Base-by-base conservation (phyloP, 1,140 invertebrate species). In the Littorina saxatilis region DNA sequence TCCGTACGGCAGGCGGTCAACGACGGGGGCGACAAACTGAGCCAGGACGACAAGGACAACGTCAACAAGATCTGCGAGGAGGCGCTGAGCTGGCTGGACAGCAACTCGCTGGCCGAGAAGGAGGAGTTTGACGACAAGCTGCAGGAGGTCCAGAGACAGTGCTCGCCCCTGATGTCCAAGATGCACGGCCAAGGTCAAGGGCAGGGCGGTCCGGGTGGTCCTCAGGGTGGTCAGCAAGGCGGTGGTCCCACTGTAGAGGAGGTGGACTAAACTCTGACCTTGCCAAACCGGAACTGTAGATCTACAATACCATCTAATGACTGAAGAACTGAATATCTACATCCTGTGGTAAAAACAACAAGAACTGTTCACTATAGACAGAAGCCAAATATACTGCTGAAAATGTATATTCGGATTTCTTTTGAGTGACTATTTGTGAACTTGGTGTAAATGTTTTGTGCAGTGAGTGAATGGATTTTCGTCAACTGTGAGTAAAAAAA, bases 31-130 rank as follows among this genome's bases (percentile, higher is more conserved):
- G 70, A 92, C 80, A 95, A 94, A 85, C 88, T 99, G 23, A 80
- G 98, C 99, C 84, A 97, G 97, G 92, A 94, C 17, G 98, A 99
- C 89, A 96, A 96, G 90, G 96, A 95, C 81, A 95, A 94, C 29
- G 96, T 99, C 81, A 88, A 96, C 83, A 96, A 97, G 86, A 98
- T 97, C 90, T 98, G 97, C 93, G 96, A 97, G 86, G 97, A 98
- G 84, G 96, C 96, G 73, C 96, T 99, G 90, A 95, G 96, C 86
- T 99, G 98, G 98, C 94, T 99, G 70, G 98, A 99, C 91, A 95
- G 95, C 35, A 99, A 99, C 92, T 96, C 97, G 23, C 80, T 90
- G 32, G 91, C 90, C 20, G 89, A 91, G 66, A 91, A 90, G 80
- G 91, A 91, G 2, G 91, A 92, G 81, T 92, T 87, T 68, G 91